These are phyloP conservation scores for Pherbina coryleti DNA, from an alignment of 2,888 invertebrate species.

Conservation along the genomic window DNA sequence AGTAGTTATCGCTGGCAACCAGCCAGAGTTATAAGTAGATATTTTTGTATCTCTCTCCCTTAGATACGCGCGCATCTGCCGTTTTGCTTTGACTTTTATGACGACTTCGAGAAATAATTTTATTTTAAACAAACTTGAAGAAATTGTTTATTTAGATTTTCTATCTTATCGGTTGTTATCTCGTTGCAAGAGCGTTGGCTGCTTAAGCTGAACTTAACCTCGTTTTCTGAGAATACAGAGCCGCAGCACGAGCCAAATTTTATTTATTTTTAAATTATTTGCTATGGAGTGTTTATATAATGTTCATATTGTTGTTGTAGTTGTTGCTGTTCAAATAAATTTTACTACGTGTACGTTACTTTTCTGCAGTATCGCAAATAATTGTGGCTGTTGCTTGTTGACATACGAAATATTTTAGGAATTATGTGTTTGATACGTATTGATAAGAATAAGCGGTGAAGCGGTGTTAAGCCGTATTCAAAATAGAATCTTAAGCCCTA, in stretches of 20 bases:
- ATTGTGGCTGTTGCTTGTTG: too few relatives aligned
- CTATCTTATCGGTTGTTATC: constrained; percentile 2
- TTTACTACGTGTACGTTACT: too few relatives aligned
- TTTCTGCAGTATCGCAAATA: too few relatives aligned
- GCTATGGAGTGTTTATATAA: too few relatives aligned
- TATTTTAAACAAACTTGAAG: background rate
- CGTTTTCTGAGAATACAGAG: background rate
- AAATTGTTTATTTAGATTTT: background rate
- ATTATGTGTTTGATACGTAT: too few relatives aligned
- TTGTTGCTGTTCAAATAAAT: too few relatives aligned
- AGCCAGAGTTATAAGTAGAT: background rate
- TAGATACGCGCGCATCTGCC: background rate
- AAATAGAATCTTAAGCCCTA: too few relatives aligned
- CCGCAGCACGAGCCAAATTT: background rate
- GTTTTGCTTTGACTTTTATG: background rate
- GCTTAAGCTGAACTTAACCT: constrained; percentile 6
- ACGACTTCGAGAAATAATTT: background rate
- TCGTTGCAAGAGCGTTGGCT: background rate
- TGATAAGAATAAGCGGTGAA: too few relatives aligned
- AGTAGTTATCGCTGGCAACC: too few relatives aligned
- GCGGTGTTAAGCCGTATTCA: too few relatives aligned
- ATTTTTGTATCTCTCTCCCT: background rate
- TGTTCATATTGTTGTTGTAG: too few relatives aligned
- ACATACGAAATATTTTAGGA: too few relatives aligned
- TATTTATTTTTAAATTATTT: background rate